Evolutionary conservation across 1,140 invertebrate species (phyloP).

Genomic region (Neodiprion virginianus): DNA sequence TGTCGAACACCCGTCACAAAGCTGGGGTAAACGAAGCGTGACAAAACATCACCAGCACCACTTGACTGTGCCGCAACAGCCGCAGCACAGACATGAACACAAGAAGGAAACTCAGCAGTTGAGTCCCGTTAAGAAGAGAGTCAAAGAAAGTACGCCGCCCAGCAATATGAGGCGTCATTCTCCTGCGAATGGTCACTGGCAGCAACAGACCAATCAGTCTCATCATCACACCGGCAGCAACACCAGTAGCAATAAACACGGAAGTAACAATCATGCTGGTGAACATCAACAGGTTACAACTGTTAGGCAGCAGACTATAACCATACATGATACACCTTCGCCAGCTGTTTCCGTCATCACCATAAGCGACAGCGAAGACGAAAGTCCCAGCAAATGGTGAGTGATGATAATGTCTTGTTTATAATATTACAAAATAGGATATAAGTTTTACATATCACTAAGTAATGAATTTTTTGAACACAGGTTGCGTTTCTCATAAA

Average conservation of each 20-base stretch:
- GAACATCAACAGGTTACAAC: slow-evolving; percentile 62
- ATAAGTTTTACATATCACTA: no score
- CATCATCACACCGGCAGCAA: slow-evolving; percentile 46
- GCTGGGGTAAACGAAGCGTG: slow-evolving; percentile 62
- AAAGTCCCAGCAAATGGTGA: slow-evolving; percentile 66
- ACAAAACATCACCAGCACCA: slow-evolving; percentile 66
- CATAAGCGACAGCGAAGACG: slow-evolving; percentile 95
- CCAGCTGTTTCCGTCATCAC: slow-evolving; percentile 95
- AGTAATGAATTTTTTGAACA: not conserved
- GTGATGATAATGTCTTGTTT: slow-evolving; percentile 19
- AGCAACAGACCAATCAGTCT: slow-evolving; percentile 48
- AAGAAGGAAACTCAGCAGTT: slow-evolving; percentile 92
- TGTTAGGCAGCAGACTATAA: slow-evolving; percentile 76
- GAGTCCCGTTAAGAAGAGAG: slow-evolving; percentile 97
- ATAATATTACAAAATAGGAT: not conserved
- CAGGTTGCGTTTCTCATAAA: slow-evolving; percentile 4
- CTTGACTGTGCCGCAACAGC: slow-evolving; percentile 58
- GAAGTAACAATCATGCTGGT: slow-evolving; percentile 38
- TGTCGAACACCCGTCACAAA: slow-evolving; percentile 64
- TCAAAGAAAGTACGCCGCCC: slow-evolving; percentile 94
- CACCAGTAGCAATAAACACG: slow-evolving; percentile 47
- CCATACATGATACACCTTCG: slow-evolving; percentile 90
- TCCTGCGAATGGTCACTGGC: slow-evolving; percentile 54
- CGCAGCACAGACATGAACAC: slow-evolving; percentile 61
- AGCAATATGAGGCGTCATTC: slow-evolving; percentile 59